Percentiles rank a stretch among this genome's conserved stretches.
phyloP scores from a whole-genome alignment of 1,140 invertebrate genomes.

The Leptoteleia sp. region DNA sequence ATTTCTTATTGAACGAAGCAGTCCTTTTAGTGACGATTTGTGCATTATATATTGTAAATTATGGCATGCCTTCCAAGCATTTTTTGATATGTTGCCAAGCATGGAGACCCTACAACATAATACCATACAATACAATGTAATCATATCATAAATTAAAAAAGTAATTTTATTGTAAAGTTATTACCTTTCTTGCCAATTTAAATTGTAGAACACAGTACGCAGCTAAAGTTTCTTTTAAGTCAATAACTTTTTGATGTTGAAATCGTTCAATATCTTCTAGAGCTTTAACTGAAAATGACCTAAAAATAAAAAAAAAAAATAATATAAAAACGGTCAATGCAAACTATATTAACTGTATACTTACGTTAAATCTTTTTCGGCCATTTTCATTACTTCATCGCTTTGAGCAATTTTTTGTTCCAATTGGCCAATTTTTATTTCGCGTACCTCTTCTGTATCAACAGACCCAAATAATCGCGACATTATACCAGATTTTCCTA shows the following conservation, averaged over 20 bases:
- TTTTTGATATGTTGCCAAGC: conserved; percentile 88
- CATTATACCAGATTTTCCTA: conserved; percentile 87
- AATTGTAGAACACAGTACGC: conserved; percentile 89
- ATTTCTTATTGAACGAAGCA: conserved; percentile 37
- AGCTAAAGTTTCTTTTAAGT: conserved; percentile 89
- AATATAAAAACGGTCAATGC: too few species aligned
- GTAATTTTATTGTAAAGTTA: too few species aligned
- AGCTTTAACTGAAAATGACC: conserved; percentile 87
- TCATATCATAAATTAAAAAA: too few species aligned
- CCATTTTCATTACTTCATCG: conserved; percentile 83
- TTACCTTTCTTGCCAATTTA: conserved; percentile 91
- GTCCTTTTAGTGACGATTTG: conserved; percentile 27
- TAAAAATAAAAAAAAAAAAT: conserved; percentile 80
- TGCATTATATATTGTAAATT: conserved; percentile 66
- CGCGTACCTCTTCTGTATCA: conserved; percentile 89
- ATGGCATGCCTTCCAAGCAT: conserved; percentile 87
- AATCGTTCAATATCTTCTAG: conserved; percentile 89
- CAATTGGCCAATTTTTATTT: conserved; percentile 86
- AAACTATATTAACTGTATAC: too few species aligned
- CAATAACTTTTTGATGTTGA: conserved; percentile 88
- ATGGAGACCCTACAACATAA: conserved; percentile 85
- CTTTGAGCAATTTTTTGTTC: conserved; percentile 88
- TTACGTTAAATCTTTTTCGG: conserved; percentile 76
- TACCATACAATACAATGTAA: conserved; percentile 8
- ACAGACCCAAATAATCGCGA: conserved; percentile 88